A percentile compares a stretch with the other conserved stretches of the same genome.
These are phyloP conservation scores for Drosophila orosa DNA, from an alignment of 1,140 invertebrate genomes.

Conservation along the genomic window DNA sequence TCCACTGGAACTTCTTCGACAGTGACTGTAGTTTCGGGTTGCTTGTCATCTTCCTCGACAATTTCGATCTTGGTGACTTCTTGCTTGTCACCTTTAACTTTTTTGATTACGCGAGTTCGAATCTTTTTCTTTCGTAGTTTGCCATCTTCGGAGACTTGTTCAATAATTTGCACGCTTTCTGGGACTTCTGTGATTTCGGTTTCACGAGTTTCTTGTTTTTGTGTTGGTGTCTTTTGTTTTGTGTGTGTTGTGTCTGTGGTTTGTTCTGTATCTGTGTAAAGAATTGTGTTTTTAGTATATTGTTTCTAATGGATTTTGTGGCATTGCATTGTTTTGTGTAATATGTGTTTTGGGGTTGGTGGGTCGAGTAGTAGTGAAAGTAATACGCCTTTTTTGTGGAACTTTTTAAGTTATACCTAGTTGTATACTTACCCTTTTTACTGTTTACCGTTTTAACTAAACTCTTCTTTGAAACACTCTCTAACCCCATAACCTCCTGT, in stretches of 20 bases:
- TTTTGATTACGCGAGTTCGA: slow-evolving; percentile 36
- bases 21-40: slow-evolving; percentile 13
- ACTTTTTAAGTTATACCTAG: slow-evolving; percentile 45
- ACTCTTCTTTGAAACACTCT: slow-evolving; percentile 22
- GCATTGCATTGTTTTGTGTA: slow-evolving; percentile 73
- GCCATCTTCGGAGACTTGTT: slow-evolving; percentile 40
- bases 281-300: slow-evolving; percentile 73
- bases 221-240: slow-evolving; percentile 84
- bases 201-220: slow-evolving; percentile 79
- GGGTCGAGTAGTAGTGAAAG: slow-evolving; percentile 60
- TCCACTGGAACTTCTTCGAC: slow-evolving; percentile 6
- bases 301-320: slow-evolving; percentile 40
- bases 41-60: slow-evolving; percentile 59
- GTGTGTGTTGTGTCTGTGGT: slow-evolving; percentile 84
- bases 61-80: slow-evolving; percentile 36
- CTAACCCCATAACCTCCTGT: slow-evolving; percentile 26
- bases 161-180: slow-evolving; percentile 51
- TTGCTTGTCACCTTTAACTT: slow-evolving; percentile 24
- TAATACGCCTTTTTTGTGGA: slow-evolving; percentile 77
- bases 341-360: slow-evolving; percentile 75
- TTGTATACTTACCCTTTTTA: slow-evolving; percentile 58
- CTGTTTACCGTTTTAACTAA: slow-evolving; percentile 58
- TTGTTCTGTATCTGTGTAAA: slow-evolving; percentile 85
- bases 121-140: slow-evolving; percentile 28
- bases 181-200: slow-evolving; percentile 78